Evolutionary conservation across 2,888 invertebrate species (phyloP).

Genomic region (Apodemia mormo): DNA sequence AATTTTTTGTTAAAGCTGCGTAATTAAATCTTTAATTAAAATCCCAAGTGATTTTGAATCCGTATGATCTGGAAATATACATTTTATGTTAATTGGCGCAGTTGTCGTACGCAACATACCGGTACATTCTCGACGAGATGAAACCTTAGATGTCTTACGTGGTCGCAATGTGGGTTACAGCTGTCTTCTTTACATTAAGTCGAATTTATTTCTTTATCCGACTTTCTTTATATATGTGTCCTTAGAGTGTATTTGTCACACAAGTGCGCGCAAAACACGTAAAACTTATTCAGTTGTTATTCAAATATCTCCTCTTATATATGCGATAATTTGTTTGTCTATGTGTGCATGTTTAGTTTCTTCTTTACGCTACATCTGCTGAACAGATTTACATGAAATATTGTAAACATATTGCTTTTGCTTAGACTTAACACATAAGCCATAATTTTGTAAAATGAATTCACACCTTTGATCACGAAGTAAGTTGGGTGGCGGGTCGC

Average conservation of each 20-base stretch:
- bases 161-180: conserved; percentile 4
- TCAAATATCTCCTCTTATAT: too few relatives aligned
- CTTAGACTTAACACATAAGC: too few relatives aligned
- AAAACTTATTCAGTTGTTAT: too few relatives aligned
- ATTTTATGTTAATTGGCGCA: background rate
- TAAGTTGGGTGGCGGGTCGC: too few relatives aligned
- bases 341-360: too few relatives aligned
- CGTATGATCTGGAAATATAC: background rate
- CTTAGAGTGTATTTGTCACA: background rate
- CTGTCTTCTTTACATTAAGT: conserved; percentile 4
- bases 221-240: conserved; percentile 1
- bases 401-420: too few relatives aligned
- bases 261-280: background rate
- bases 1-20: background rate
- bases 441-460: too few relatives aligned
- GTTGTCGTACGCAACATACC: background rate
- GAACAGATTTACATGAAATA: too few relatives aligned
- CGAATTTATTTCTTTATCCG: conserved; percentile 10
- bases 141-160: conserved; percentile 9
- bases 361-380: too few relatives aligned
- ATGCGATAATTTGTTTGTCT: too few relatives aligned
- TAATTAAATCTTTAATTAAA: conserved; percentile 8
- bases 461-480: too few relatives aligned
- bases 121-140: conserved; percentile 8
- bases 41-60: background rate